A percentile compares a stretch with the other conserved stretches of the same genome.
Conservation (phyloP, 2,113 vertebrate genomes). For the Catagonus wagneri region DNA sequence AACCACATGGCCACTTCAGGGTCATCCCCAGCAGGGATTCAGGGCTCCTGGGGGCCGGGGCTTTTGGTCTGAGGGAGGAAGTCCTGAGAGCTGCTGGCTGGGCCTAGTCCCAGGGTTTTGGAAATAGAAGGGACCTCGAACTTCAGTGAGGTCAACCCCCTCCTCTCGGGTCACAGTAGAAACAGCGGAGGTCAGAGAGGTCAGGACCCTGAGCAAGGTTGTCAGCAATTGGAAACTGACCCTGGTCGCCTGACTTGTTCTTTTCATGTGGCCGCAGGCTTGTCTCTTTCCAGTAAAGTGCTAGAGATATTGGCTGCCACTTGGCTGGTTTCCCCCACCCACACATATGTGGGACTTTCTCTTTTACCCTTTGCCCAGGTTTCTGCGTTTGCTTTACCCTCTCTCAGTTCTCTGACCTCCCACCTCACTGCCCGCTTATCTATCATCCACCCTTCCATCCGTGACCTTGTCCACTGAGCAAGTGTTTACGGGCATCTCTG, state of each 20-base stretch:
- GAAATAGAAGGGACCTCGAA: background rate
- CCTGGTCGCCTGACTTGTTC: background rate
- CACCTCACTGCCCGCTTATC: background rate
- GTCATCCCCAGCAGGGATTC: background rate
- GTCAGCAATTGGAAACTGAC: background rate
- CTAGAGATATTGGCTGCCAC: background rate
- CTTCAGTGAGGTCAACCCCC: no score
- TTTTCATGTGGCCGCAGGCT: background rate
- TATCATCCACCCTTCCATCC: background rate
- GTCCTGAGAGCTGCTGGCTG: background rate
- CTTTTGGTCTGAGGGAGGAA: background rate
- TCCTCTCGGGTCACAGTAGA: background rate
- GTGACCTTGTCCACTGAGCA: background rate
- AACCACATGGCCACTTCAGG: rapidly evolving
- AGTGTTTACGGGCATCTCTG: background rate
- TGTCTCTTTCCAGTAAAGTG: background rate
- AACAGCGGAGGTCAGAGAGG: background rate
- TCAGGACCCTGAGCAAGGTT: background rate
- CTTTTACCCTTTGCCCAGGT: background rate
- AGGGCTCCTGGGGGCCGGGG: background rate
- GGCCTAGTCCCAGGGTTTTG: background rate
- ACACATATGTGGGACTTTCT: background rate
- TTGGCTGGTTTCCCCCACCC: background rate
- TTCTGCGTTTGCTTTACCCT: background rate
- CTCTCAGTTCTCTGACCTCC: background rate